Evolutionary conservation across 2,888 invertebrate genomes (phyloP).

Genomic region (Caenorhabditis sp.): DNA sequence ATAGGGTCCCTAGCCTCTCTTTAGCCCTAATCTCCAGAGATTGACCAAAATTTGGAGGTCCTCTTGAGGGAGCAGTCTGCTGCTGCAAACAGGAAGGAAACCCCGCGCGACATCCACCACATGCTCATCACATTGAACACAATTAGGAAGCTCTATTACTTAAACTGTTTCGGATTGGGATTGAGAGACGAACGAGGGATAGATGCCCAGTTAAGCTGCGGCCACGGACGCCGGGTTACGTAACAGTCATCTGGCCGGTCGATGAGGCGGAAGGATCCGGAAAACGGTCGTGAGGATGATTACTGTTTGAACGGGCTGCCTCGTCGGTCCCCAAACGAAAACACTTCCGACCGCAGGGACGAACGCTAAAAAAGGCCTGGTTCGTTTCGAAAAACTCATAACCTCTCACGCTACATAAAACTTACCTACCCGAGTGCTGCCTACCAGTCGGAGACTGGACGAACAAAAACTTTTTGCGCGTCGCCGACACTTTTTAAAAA

Average conservation of each 20-base stretch:
- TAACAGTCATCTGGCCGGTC: slow-evolving; percentile 39
- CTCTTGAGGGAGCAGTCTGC: slow-evolving; percentile 15
- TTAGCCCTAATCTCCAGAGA: slow-evolving; percentile 45
- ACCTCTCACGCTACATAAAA: slow-evolving; percentile 56
- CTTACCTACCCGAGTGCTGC: slow-evolving; percentile 35
- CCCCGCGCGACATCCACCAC: slow-evolving; percentile 30
- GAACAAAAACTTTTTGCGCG: slow-evolving; percentile 29
- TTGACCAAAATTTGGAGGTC: slow-evolving; percentile 25
- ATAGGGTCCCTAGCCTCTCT: slow-evolving; percentile 9
- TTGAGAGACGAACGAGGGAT: not conserved
- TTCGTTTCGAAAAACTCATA: slow-evolving; percentile 46
- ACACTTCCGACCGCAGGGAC: slow-evolving; percentile 22
- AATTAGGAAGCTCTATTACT: slow-evolving; percentile 62
- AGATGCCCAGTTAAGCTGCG: slow-evolving; percentile 3
- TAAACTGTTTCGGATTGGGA: slow-evolving; percentile 34
- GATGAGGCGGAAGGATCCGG: slow-evolving; percentile 22
- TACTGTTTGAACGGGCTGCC: slow-evolving; percentile 12
- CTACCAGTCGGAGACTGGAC: slow-evolving; percentile 27
- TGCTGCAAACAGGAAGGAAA: slow-evolving; percentile 37
- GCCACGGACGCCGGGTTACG: slow-evolving; percentile 12
- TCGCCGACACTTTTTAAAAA: slow-evolving; percentile 38
- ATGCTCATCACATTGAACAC: slow-evolving; percentile 56
- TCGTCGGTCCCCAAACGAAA: not conserved
- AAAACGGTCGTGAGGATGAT: slow-evolving; percentile 5
- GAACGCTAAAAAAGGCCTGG: slow-evolving; percentile 22